phyloP scores from a whole-genome alignment of 2,113 vertebrate species.

The Tupaia tana region DNA sequence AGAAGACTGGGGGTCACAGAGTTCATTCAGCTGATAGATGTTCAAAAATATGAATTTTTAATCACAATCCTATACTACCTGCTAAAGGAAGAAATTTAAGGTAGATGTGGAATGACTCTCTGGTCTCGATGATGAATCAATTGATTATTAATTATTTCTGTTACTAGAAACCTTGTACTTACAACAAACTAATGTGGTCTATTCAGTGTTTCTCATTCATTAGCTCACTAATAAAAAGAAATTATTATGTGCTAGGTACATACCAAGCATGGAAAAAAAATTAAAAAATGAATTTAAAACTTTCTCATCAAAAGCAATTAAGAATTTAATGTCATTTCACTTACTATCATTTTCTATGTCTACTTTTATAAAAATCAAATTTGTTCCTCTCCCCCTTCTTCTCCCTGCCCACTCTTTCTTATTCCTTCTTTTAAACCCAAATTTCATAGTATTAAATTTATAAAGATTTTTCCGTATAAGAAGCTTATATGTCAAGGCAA shows the following conservation, averaged over 20 bases:
- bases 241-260: background rate
- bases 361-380: slow-evolving; percentile 59
- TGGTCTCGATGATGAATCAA: slow-evolving; percentile 12
- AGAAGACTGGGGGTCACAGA: background rate
- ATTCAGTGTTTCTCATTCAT: background rate
- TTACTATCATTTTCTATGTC: slow-evolving; percentile 56
- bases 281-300: slow-evolving; percentile 38
- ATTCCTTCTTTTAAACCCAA: slow-evolving; percentile 65
- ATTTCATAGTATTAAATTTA: slow-evolving; percentile 66
- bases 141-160: slow-evolving; percentile 48
- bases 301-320: slow-evolving; percentile 60
- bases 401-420: slow-evolving; percentile 59
- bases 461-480: slow-evolving; percentile 72
- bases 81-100: slow-evolving; percentile 47
- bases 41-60: slow-evolving; percentile 30
- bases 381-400: slow-evolving; percentile 32
- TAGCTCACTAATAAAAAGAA: slow-evolving; percentile 30
- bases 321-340: slow-evolving; percentile 65
- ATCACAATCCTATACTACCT: background rate
- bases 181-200: background rate
- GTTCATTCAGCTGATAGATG: background rate
- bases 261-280: background rate
- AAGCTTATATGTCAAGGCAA: slow-evolving; percentile 76
- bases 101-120: slow-evolving; percentile 11
- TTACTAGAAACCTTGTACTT: slow-evolving; percentile 24